Conservation (phyloP, 2,888 invertebrate genomes). For the Altica lythri region DNA sequence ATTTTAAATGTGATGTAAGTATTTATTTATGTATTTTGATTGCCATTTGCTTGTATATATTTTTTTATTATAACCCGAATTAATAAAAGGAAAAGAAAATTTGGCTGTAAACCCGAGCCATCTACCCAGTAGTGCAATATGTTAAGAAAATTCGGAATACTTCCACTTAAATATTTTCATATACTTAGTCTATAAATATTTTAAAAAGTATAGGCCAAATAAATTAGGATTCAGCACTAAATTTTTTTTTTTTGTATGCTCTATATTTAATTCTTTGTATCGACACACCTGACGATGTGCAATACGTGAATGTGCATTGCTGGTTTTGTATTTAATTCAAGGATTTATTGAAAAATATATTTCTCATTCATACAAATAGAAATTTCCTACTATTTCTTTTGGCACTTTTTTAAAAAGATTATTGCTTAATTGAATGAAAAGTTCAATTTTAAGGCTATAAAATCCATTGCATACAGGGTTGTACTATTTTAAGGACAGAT, state of each 20-base stretch:
- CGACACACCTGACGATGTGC: too few species aligned
- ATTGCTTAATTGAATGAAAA: too few species aligned
- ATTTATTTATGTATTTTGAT: slow-evolving; percentile 29
- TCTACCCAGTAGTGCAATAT: slow-evolving; percentile 46
- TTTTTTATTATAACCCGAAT: slow-evolving; percentile 32
- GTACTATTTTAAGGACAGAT: neutral
- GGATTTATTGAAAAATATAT: too few species aligned
- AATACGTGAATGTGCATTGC: too few species aligned
- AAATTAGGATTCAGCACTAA: neutral
- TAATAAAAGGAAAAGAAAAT: slow-evolving; percentile 24
- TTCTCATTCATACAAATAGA: too few species aligned
- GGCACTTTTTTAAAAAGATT: too few species aligned
- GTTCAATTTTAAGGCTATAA: too few species aligned
- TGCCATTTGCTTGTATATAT: slow-evolving; percentile 35
- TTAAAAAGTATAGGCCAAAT: neutral
- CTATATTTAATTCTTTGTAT: too few species aligned
- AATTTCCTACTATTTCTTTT: too few species aligned
- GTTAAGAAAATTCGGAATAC: slow-evolving; percentile 12
- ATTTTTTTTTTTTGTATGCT: slow-evolving; percentile 1
- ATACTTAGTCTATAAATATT: neutral
- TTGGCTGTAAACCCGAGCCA: slow-evolving; percentile 43
- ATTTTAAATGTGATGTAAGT: slow-evolving; percentile 31
- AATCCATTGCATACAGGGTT: neutral
- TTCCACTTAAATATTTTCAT: slow-evolving; percentile 1
- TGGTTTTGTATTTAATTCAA: too few species aligned